Evolutionary conservation across 2,888 invertebrate genomes (phyloP).

Genomic region (Amphipoea lucens): DNA sequence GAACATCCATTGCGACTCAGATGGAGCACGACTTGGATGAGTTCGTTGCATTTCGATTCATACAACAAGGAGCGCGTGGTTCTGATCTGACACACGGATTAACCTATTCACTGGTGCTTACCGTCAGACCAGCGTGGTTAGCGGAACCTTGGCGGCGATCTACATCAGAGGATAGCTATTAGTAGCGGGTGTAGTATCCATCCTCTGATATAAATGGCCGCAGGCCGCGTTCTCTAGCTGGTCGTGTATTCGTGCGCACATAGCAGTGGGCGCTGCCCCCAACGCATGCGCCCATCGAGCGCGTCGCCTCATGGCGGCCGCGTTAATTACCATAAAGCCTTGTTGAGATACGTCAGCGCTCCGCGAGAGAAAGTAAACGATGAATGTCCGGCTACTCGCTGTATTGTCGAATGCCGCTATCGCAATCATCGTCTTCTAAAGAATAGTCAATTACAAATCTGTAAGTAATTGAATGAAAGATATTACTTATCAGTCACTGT

Average conservation of each 20-base stretch:
- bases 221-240: too few species aligned
- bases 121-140: not conserved
- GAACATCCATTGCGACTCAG: not conserved
- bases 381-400: slow-evolving; percentile 40
- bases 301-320: slow-evolving; percentile 33
- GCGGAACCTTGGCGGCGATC: not conserved
- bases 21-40: not conserved
- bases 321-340: slow-evolving; percentile 65
- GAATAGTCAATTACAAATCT: slow-evolving; percentile 7
- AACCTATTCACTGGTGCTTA: not conserved
- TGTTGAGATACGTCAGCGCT: slow-evolving; percentile 62
- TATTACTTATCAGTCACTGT: slow-evolving; percentile 13
- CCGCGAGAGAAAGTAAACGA: slow-evolving; percentile 69
- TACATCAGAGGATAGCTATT: not conserved
- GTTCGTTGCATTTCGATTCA: not conserved
- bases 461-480: slow-evolving; percentile 7
- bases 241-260: not conserved
- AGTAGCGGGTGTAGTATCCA: not conserved
- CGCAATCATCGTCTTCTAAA: slow-evolving; percentile 6
- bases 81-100: not conserved
- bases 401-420: slow-evolving; percentile 9
- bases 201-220: not conserved
- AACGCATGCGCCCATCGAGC: slow-evolving; percentile 10
- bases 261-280: slow-evolving; percentile 4
- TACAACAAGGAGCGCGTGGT: not conserved